Base-by-base conservation (phyloP, 2,888 invertebrate genomes). In the Andricus curvator region DNA sequence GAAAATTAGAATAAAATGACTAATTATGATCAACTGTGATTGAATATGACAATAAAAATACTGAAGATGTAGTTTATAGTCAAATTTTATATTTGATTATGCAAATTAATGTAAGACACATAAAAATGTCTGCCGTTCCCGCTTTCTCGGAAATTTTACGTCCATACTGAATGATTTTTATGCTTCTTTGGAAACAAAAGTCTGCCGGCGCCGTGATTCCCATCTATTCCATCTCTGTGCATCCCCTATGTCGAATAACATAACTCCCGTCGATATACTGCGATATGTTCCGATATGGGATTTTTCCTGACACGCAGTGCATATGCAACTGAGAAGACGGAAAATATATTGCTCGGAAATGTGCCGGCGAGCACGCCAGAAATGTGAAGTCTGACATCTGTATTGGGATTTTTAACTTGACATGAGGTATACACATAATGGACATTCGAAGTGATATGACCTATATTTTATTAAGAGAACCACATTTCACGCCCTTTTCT, bases 81-180 rank as follows among this genome's bases (percentile, higher is more conserved):
- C 90, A 91, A 87, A 91, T 91, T 91, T 89, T 89, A 91, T 90
- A 91, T 91, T 91, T 91, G 91, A 91, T 91, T 91, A 91, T 91
- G 91, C 89, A 91, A 91, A 91, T 91, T 91, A 91, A 91, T 88
- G 89, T 91, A 89, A 89, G 88, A 88, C 87, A 87, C 90, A 91
- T 91, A 91, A 91, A 91, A 91, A 87, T 90, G 90, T 90, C 89
- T 90, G 86, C 82, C 83, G 79, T 80, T 78, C 82, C 83, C 84
- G 85, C 86, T 87, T 82, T 86, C 85, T 87, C 84, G 81, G 78
- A 82, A 82, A 84, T 86, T 88, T 88, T 86, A 85, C 86, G 86
- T 86, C 80, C 85, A 83, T 81, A 77, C 80, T 82, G 85, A 86
- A 83, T 85, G 89, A 91, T 89, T 91, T 91, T 91, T 91, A 91